Conservation (phyloP, 2,888 invertebrate species). For the Amiota communis region DNA sequence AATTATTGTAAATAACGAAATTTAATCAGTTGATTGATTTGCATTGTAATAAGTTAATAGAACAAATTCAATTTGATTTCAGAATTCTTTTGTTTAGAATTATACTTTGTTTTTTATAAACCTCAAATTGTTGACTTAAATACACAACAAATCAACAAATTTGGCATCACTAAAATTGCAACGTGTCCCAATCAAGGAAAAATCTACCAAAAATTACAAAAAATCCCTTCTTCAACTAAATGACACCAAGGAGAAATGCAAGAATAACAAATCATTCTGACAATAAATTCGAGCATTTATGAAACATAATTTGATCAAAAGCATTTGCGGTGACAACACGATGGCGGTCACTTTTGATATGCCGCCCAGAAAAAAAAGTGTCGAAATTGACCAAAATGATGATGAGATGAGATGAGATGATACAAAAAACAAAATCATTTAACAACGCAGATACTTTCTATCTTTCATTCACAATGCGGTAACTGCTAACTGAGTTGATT, state of each 20-base stretch:
- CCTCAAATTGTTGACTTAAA: slow-evolving; percentile 13
- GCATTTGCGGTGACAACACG: slow-evolving; percentile 57
- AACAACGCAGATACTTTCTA: slow-evolving; percentile 3
- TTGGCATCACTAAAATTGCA: slow-evolving; percentile 30
- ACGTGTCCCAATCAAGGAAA: slow-evolving; percentile 32
- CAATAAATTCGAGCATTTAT: slow-evolving; percentile 70
- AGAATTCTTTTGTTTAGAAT: too few species aligned
- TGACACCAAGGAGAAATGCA: slow-evolving; percentile 52
- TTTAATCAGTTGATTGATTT: slow-evolving; percentile 51
- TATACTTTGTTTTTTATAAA: neutral
- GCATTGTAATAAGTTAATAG: slow-evolving; percentile 48
- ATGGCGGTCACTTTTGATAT: slow-evolving; percentile 55
- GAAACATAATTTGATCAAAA: slow-evolving; percentile 69
- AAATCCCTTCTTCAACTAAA: slow-evolving; percentile 14
- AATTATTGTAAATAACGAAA: slow-evolving; percentile 45
- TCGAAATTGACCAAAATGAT: slow-evolving; percentile 44
- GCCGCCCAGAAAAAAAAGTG: slow-evolving; percentile 60
- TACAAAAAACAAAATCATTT: neutral
- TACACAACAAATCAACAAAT: slow-evolving; percentile 21
- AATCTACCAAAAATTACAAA: slow-evolving; percentile 39
- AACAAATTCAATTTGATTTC: too few species aligned
- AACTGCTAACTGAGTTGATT: too few species aligned
- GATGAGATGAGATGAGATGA: neutral
- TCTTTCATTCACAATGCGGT: neutral
- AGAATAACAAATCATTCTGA: slow-evolving; percentile 71